Evolutionary conservation across 2,888 invertebrate species (phyloP), one percentile per base, ranked within the genome.

Genomic region (Phortica magna): DNA sequence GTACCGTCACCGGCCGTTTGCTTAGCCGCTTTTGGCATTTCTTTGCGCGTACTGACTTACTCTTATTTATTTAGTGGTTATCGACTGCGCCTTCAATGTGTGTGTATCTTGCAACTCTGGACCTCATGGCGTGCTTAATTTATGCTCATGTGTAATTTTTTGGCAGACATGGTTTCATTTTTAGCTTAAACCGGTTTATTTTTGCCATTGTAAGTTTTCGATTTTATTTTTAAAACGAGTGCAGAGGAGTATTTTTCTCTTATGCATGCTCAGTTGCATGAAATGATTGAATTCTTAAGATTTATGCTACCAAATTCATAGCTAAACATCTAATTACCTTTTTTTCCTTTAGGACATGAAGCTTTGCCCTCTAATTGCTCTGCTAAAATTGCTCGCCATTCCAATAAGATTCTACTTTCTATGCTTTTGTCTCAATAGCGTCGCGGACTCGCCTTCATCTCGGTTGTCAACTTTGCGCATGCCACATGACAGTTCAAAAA

Each of bases 151-250:
- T 85, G 84, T 84, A 88, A 89, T 88, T 88, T 70, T 65, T 87
- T 80, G 88, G 89, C 88, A 83, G 86, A 88, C 88, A 88, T 87
- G 87, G 87, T 87, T 87, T 88, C 84, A 87, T 87, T 87, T 87
- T 87, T 85, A 89, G 88, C 88, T 83, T 84, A 82, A 85, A 86
- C 85, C 88, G 85, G 87, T 88, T 88, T 87, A 59, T 74, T 79
- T 82, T 83, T 81, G 67, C 14, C 65, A 65, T 64, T 53, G 73
- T n/a, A 78, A 83, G 84, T 85, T 88, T 88, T 84, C 83, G 84
- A 87, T 88, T 88, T 88, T 87, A 84, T 88, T 88, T 87, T 88
- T 88, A 84, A 65, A 42, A 80, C 79, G 31, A 31, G 31, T 31
- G 31, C 31, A 31, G 31, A 31, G 31, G 1, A 1, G 31, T 1